Evolutionary conservation across 2,797 vertebrate genomes (phyloP), one percentile per base, ranked within the genome.

Genomic region (Propithecus perrieri): DNA sequence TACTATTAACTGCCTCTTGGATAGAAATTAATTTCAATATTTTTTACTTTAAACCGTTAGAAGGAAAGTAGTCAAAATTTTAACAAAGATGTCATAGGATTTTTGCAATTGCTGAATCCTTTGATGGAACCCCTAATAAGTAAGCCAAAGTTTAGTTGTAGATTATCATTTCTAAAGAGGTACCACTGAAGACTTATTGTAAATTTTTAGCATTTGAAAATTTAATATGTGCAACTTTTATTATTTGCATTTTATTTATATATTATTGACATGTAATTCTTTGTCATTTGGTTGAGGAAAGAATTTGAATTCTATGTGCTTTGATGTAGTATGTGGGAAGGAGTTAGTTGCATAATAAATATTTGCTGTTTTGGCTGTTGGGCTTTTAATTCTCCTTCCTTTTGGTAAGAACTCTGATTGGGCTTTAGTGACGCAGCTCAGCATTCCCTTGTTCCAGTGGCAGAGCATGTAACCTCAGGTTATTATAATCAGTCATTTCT

Each of bases 21-120:
- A 59, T 71, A 20, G 20, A 93, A 65, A 50, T 78, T 55, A 72
- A 50, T 92, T 59, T 91, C 24, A n/a, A 1, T 30, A 55, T 65
- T 94, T 93, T 88, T 71, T 43, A 53, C 20, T 48, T 81, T 85
- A 79, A 89, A 59, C 12, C 55, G 13, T 96, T 87, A 24, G 7
- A 80, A 96, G 14, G 30, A 95, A 92, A 85, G 22, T 57, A 75
- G 72, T 72, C 1, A 55, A 78, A 81, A 71, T 79, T 88, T 88
- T 78, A 92, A 86, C 38, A 89, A 87, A 79, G 63, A 7, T 7
- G n/a, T 55, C 5, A 30, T 72, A 55, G 35, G 43, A 81, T 81
- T 89, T 89, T 85, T 67, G 15, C 55, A 53, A 76, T 59, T 92
- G 48, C 43, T 65, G 30, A 65, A 38, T 75, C n/a, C 35, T 95